Base-by-base conservation (phyloP, 2,797 vertebrate species). In the Garrulus glandarius region DNA sequence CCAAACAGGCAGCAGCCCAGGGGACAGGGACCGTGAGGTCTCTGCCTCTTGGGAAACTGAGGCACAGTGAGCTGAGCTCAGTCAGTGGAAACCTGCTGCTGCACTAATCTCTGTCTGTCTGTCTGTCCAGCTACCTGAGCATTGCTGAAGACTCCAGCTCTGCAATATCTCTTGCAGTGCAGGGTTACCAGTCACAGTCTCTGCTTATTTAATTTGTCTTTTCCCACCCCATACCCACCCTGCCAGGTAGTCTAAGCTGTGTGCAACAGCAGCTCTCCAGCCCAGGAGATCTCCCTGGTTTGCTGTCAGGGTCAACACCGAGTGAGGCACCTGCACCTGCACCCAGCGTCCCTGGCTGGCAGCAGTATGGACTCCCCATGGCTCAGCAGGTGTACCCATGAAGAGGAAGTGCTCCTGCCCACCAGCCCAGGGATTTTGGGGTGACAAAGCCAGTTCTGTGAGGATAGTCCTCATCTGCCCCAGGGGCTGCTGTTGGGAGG, bases 161-260 rank as follows among this genome's bases (percentile, higher is more conserved):
- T 29, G 19, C 32, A 53, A 5, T 23, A 60, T 34, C 39, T 77
- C 13, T 1, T 18, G 27, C 6, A 20, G 20, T 7, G 26, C 32
- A 69, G 36, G 11, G 36, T 37, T 32, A 72, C 3, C 18, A 34
- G 37, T 56, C 46, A 68, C 41, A n/a, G 64, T 11, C 29, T 23
- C 30, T 47, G 36, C 11, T 2, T 41, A 63, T 64, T 87, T 34
- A 37, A 46, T 20, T 20, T 47, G 16, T 18, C 14, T 72, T 85
- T 67, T 37, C 22, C 7, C 24, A 49, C 15, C 27, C 18, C 41
- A 55, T 52, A n/a, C 11, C 4, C 39, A n/a, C 0, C 0, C 26
- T 70, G n/a, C 8, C 61, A 50, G 87, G 32, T 17, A 57, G 26
- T 59, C 37, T 9, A 8, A 81, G n/a, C 29, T 32, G 44, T 11